Evolutionary conservation across 2,113 vertebrate genomes (phyloP), one percentile per base, ranked within the genome.

Genomic region (Dunckerocampus dactyliophorus): DNA sequence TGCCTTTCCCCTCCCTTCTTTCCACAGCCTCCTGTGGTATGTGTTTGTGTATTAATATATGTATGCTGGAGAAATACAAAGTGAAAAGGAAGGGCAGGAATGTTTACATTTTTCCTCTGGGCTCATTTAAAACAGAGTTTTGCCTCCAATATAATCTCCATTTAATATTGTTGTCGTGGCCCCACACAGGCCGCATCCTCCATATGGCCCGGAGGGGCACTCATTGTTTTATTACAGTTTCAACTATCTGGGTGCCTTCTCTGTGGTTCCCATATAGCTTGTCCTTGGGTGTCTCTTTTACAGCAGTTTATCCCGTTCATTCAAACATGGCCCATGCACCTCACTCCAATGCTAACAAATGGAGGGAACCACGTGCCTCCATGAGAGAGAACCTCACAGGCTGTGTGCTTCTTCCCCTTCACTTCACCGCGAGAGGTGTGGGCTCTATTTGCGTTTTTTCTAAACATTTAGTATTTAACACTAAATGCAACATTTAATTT

Each of bases 101-200:
- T 83, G 81, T 89, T 88, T 85, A 84, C 76, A 74, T 69, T 74
- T 63, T 66, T 85, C 70, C 82, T 84, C 77, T 77, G 67, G 81
- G 71, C 65, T 74, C 55, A 28, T 80, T 84, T 87, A 77, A 86
- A 85, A 79, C 64, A 46, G 71, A 71, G 71, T 85, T 82, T 81
- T 61, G 47, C 62, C 47, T 84, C 70, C 55, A 77, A 88, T 84
- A 72, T 79, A 77, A 88, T 88, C 83, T 88, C 72, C 69, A 83
- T 87, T 82, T 84, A 81, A 84, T 80, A 79, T 73, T 71, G 65
- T 66, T 53, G 46, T 47, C 62, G 71, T 82, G 76, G 76, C 73
- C 21, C 11, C 54, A 69, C 50, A 45, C 80, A 69, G 56, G 66
- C 69, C 69, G 56, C 63, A 57, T 56, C 75, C 65, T 63, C 70